Evolutionary conservation across 2,797 vertebrate genomes (phyloP).

Genomic region (Microcaecilia unicolor): DNA sequence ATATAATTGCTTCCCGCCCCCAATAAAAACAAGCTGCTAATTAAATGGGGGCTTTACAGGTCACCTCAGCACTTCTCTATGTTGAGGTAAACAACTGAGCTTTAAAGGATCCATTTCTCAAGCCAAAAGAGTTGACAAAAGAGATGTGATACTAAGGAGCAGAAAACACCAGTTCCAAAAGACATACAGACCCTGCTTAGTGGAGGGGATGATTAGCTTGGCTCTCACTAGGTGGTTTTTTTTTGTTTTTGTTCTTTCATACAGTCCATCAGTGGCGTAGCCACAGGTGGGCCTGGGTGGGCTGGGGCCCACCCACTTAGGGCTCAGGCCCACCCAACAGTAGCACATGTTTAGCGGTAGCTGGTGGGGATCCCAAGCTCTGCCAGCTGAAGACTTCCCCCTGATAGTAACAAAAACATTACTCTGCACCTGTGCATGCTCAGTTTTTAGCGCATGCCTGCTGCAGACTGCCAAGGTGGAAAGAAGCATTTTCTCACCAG

Average conservation of each 20-base stretch:
- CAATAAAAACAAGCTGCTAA: neutral
- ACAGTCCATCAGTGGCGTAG: too few species aligned
- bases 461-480: too few species aligned
- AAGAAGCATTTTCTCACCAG: too few species aligned
- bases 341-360: too few species aligned
- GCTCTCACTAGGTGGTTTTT: conserved; percentile 12
- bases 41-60: neutral
- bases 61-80: neutral
- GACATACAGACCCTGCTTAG: neutral
- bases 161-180: neutral
- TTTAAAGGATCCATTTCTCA: neutral
- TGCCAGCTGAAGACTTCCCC: too few species aligned
- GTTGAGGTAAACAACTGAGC: neutral
- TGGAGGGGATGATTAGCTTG: neutral
- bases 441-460: too few species aligned
- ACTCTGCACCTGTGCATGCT: too few species aligned
- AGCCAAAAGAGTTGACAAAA: conserved; percentile 1
- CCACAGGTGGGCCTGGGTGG: too few species aligned
- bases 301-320: too few species aligned
- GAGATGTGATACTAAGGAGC: conserved; percentile 5
- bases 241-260: neutral
- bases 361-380: too few species aligned
- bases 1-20: neutral
- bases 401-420: too few species aligned
- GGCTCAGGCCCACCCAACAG: too few species aligned